Base-by-base conservation (phyloP, 2,888 invertebrate genomes). In the Operophtera brumata region DNA sequence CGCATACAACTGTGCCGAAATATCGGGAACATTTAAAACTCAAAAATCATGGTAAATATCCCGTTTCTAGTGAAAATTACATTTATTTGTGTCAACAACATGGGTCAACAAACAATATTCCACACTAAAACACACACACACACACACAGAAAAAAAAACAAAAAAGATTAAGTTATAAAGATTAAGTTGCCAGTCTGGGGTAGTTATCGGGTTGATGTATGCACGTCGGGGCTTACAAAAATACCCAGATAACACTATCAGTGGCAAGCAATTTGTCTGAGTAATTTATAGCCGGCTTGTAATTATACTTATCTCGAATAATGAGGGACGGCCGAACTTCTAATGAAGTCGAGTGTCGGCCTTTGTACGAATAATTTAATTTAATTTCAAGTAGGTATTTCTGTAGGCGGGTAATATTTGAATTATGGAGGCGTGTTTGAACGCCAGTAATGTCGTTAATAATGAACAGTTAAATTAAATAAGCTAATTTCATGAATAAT, bases 251-350 rank as follows among this genome's bases (percentile, higher is more conserved):
- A 79, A 70, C 60, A 50, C 35, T 74, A 77, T 77, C 78, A 67
- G 52, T 41, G 40, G 43, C 42, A 49, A 70, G 73, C 75, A 79
- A 84, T 84, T 82, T 79, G 83, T 82, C 70, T 65, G 60, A 63
- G 69, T 78, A 70, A 82, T 83, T 81, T 80, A 82, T 78, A 70
- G 69, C 54, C 61, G 64, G 66, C 56, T 69, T 62, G 69, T 78
- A 78, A 80, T 81, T 78, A 76, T 67, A 74, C 59, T 72, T 80
- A 80, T 81, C 80, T 78, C 36, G 34, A 49, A 46, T 52, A 58
- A 61, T 61, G 59, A 61, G 49, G 54, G 54, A 54, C 47, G 44
- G 49, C 42, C 35, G 11, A 47, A 51, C n/a, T 45, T 52, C 32
- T 51, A 39, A 56, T 51, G 51, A 51, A 56, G 47, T 45, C 20